Percentiles rank a stretch among this genome's conserved stretches.
Conservation (phyloP, 2,888 invertebrate species). For the Hypercompe scribonia region DNA sequence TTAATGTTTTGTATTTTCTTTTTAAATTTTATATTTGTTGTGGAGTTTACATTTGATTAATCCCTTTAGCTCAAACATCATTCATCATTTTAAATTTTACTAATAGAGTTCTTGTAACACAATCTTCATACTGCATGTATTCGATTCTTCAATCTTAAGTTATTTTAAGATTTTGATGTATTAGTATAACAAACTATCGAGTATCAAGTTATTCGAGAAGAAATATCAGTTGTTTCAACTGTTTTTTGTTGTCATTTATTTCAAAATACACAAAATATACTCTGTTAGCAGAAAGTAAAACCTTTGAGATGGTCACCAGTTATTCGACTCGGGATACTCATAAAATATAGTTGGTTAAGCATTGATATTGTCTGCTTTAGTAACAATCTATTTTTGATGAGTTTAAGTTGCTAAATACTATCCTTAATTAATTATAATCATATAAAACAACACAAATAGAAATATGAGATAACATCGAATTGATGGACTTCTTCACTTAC, state of each 20-base stretch:
- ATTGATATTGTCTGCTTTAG: background rate
- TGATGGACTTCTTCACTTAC: conserved; percentile 32
- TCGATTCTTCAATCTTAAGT: background rate
- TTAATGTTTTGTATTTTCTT: background rate
- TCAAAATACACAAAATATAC: background rate
- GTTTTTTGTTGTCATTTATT: background rate
- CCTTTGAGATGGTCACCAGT: background rate
- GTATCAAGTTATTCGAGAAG: background rate
- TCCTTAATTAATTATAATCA: conserved; percentile 11
- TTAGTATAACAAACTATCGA: background rate
- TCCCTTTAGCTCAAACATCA: background rate
- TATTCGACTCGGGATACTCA: background rate
- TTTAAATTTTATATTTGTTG: background rate
- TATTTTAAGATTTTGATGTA: background rate
- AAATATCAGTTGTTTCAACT: background rate
- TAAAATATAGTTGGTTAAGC: background rate
- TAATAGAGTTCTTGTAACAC: too few relatives aligned
- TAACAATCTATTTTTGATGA: conserved; percentile 3
- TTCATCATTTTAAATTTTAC: too few relatives aligned
- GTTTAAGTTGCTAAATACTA: conserved; percentile 11
- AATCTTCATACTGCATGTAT: background rate
- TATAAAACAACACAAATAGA: conserved; percentile 11
- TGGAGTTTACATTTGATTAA: background rate
- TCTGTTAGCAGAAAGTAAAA: background rate
- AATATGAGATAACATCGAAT: conserved; percentile 22